A percentile compares a stretch with the other conserved stretches of the same genome.
These are phyloP conservation scores for Poecilia velifera DNA, from an alignment of 2,797 vertebrate species.

Conservation along the genomic window DNA sequence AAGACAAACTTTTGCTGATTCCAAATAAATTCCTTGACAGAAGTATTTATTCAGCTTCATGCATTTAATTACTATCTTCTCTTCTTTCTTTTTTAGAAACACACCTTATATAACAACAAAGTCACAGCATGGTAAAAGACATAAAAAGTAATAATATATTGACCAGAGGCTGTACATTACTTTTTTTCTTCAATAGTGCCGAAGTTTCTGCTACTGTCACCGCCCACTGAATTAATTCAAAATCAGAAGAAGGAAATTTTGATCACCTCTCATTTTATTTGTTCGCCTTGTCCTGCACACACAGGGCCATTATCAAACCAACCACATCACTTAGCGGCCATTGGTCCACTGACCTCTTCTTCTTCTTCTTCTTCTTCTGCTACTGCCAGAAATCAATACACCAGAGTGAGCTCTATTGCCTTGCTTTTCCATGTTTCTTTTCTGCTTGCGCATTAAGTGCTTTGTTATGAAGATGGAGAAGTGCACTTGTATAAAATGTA, in stretches of 20 bases:
- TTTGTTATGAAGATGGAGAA: conserved; percentile 21
- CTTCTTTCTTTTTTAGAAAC: background rate
- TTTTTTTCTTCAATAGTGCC: background rate
- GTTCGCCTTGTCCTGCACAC: background rate
- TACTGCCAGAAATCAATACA: conserved; percentile 11
- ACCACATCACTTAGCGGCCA: background rate
- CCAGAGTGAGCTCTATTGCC: conserved; percentile 3
- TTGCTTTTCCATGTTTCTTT: background rate
- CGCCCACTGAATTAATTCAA: background rate
- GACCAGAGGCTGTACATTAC: background rate
- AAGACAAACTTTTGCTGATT: background rate
- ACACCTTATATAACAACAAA: background rate
- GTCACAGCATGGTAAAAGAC: background rate
- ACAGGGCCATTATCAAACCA: conserved; percentile 1
- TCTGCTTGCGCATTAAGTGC: conserved; percentile 8
- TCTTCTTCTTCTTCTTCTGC: background rate
- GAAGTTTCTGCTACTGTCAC: background rate
- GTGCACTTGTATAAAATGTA: background rate
- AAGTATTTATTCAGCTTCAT: background rate
- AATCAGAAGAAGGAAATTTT: background rate
- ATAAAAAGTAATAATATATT: background rate
- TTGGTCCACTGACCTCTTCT: background rate
- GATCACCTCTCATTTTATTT: conserved; percentile 5
- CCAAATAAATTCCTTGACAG: background rate
- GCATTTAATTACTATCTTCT: background rate